These are phyloP conservation scores for Lineus longissimus DNA, from an alignment of 1,140 invertebrate genomes.

Conservation along the genomic window DNA sequence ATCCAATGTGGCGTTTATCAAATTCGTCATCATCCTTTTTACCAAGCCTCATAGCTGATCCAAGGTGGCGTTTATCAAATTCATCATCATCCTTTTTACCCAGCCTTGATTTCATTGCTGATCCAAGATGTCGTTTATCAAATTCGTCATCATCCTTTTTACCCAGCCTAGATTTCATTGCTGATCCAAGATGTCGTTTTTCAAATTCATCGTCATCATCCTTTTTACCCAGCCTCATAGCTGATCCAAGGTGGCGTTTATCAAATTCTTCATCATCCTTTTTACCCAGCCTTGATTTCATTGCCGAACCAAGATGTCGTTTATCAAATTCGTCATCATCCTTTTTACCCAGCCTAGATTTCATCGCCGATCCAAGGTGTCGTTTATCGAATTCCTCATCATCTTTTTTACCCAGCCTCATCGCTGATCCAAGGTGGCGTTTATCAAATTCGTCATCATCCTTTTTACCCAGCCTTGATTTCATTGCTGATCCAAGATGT, in stretches of 20 bases:
- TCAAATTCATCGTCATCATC: neutral
- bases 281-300: neutral
- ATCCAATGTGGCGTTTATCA: neutral
- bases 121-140: neutral
- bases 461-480: neutral
- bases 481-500: neutral
- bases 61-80: neutral
- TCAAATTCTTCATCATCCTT: neutral
- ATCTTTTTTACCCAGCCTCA: neutral
- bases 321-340: neutral
- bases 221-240: neutral
- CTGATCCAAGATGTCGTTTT: slow-evolving; percentile 2
- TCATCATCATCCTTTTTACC: neutral
- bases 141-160: neutral
- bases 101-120: neutral
- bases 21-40: neutral
- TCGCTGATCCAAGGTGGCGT: neutral
- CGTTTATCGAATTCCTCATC: neutral
- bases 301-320: neutral
- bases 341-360: neutral
- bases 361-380: neutral
- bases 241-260: neutral
- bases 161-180: neutral
- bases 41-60: neutral
- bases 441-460: neutral